Evolutionary conservation across 1,140 invertebrate genomes (phyloP).

Genomic region (Drosophila arizonae): DNA sequence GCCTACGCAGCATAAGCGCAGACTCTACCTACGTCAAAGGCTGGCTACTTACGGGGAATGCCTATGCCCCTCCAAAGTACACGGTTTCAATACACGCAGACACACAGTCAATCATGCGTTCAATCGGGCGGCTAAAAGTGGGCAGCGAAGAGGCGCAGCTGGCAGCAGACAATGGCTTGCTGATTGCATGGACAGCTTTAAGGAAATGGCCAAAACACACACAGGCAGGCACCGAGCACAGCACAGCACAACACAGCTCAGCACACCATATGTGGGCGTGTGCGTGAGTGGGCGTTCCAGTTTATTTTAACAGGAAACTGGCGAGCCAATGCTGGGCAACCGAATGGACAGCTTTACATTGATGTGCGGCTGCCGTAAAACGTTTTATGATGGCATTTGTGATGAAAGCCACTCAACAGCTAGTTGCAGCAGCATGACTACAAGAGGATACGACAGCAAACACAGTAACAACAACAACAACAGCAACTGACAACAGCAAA

Average conservation of each 20-base stretch:
- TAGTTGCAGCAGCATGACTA: neutral
- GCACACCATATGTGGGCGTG: neutral
- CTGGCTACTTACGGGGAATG: neutral
- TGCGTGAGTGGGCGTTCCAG: conserved; percentile 8
- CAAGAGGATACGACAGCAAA: neutral
- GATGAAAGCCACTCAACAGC: conserved; percentile 19
- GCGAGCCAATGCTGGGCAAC: conserved; percentile 9
- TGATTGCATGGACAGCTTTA: conserved; percentile 71
- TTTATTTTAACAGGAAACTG: conserved; percentile 37
- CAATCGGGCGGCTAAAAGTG: conserved; percentile 64
- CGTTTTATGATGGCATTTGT: conserved; percentile 41
- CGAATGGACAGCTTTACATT: conserved; percentile 32
- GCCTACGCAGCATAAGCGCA: conserved; percentile 11
- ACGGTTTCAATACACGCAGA: conserved; percentile 14
- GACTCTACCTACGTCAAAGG: conserved; percentile 4
- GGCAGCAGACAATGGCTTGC: conserved; percentile 68
- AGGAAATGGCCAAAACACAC: conserved; percentile 57
- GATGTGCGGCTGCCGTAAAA: conserved; percentile 45
- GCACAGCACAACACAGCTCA: neutral
- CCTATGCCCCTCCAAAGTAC: conserved; percentile 9
- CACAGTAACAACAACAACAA: too few relatives aligned
- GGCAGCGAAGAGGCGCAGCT: conserved; percentile 28
- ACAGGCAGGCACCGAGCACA: neutral
- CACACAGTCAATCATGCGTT: conserved; percentile 62
- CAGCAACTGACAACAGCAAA: conserved; percentile 13